phyloP scores from a whole-genome alignment of 2,888 invertebrate species.

The Brenthis ino region DNA sequence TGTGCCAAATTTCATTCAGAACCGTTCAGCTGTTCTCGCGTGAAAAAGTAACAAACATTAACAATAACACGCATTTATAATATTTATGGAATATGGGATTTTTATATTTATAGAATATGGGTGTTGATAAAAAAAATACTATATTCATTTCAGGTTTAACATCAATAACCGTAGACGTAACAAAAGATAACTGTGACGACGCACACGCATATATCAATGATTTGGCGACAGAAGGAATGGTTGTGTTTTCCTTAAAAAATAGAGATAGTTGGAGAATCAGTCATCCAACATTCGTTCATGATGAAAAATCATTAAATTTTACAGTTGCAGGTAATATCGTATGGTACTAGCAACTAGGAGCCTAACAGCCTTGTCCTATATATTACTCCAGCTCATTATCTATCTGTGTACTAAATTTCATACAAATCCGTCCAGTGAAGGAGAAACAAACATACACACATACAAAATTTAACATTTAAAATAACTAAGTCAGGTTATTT shows the following conservation, averaged over 20 bases:
- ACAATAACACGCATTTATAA: no score
- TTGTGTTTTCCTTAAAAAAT: conserved; percentile 82
- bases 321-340: conserved; percentile 78
- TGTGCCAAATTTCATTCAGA: no score
- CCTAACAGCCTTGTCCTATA: background rate
- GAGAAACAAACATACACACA: no score
- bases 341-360: no score
- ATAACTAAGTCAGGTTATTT: no score
- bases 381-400: background rate
- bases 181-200: conserved; percentile 80
- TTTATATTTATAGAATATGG: no score
- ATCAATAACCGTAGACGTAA: conserved; percentile 87
- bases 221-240: conserved; percentile 82
- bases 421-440: no score
- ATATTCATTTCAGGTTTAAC: conserved; percentile 79
- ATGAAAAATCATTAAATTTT: conserved; percentile 85
- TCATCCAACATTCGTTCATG: conserved; percentile 80
- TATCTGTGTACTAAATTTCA: no score
- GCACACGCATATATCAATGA: conserved; percentile 89
- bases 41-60: no score
- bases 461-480: no score
- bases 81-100: no score
- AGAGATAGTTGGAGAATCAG: conserved; percentile 84
- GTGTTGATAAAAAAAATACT: background rate
- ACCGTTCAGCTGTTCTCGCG: no score